Conservation (phyloP, 2,888 invertebrate genomes). For the Dolichopus griseipennis region DNA sequence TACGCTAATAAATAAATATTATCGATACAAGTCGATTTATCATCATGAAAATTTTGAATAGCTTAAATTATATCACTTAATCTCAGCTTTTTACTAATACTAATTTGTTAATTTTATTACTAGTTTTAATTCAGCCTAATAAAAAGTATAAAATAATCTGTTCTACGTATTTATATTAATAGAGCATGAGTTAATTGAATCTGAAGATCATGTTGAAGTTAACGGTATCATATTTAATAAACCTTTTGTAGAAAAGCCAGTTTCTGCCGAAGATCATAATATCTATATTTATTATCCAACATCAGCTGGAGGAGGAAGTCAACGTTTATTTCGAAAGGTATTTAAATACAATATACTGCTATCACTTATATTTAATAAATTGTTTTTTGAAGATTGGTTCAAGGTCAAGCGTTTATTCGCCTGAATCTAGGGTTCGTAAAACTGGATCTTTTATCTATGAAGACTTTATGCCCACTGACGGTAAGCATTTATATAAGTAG, state of each 20-base stretch:
- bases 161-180: too few species aligned
- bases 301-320: conserved; percentile 95
- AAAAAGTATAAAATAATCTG: too few species aligned
- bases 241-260: conserved; percentile 99
- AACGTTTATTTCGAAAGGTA: conserved; percentile 94
- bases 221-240: conserved; percentile 93
- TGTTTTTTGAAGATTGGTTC: conserved; percentile 82
- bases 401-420: conserved; percentile 96
- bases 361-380: conserved; percentile 23
- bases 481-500: conserved; percentile 45
- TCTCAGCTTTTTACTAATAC: too few species aligned
- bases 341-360: conserved; percentile 2
- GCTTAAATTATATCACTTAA: too few species aligned
- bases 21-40: too few species aligned
- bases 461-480: conserved; percentile 99
- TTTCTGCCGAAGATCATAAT: conserved; percentile 99
- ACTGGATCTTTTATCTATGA: conserved; percentile 99
- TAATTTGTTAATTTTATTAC: too few species aligned
- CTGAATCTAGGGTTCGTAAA: conserved; percentile 90
- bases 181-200: conserved; percentile 88
- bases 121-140: too few species aligned
- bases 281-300: conserved; percentile 99
- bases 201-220: conserved; percentile 95
- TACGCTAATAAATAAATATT: too few species aligned
- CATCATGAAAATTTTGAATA: too few species aligned